Conservation (phyloP, 2,113 vertebrate species). For the Crotophaga sulcirostris region DNA sequence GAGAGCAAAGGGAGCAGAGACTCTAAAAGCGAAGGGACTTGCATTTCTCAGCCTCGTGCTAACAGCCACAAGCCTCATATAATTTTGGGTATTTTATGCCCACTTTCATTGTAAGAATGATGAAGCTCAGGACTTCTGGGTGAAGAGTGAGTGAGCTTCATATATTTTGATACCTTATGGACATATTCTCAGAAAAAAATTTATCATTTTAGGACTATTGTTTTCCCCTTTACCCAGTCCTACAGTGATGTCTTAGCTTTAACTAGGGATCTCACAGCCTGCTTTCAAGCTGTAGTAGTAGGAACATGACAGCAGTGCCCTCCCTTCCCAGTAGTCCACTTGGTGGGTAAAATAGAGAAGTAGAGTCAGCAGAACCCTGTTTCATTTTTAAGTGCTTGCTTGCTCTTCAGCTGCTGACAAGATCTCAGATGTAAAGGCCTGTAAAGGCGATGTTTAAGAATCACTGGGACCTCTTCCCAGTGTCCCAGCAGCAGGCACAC, state of each 20-base stretch:
- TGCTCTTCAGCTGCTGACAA: background rate
- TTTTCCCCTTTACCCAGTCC: background rate
- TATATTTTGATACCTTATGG: background rate
- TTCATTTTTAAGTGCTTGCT: background rate
- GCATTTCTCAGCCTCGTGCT: background rate
- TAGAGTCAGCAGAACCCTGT: background rate
- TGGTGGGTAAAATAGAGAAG: background rate
- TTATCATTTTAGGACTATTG: background rate
- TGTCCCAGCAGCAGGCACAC: background rate
- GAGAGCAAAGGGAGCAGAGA: background rate
- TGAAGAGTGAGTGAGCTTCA: background rate
- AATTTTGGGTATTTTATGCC: background rate
- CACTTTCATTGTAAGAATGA: background rate
- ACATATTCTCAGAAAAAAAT: background rate
- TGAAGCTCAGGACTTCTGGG: background rate
- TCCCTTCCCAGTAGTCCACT: background rate
- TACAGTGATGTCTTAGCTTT: background rate
- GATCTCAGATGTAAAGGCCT: background rate
- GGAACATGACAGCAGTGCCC: background rate
- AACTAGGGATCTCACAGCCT: background rate
- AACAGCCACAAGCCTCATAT: background rate
- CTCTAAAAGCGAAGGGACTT: background rate
- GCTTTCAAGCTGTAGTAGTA: background rate
- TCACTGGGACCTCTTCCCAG: background rate
- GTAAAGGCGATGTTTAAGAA: background rate